Base-by-base conservation (phyloP, 2,113 vertebrate genomes). In the Spilogale gracilis region DNA sequence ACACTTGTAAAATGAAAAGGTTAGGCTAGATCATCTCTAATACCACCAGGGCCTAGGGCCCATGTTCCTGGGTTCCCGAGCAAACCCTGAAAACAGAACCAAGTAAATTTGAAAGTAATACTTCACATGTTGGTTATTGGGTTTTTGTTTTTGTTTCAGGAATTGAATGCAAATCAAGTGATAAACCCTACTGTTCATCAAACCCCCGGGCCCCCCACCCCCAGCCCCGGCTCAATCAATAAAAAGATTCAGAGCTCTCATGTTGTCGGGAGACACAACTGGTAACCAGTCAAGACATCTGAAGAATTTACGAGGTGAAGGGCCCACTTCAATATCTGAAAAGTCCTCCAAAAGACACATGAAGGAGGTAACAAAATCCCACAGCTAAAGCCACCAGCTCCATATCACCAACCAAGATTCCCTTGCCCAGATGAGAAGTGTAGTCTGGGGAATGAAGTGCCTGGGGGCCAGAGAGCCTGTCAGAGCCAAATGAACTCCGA, bases 1-100 rank as follows among this genome's bases (percentile, higher is more conserved):
- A 60, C 6, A 2, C 12, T 4, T 45, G 17, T 38, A 76, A 93
- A 91, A 71, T 84, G 79, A 56, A 83, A 63, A 84, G 6, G 1
- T 56, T 69, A 82, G 32, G 25, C n/a, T 58, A 32, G 74, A 85
- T 85, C 83, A 89, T 27, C 45, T 79, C 27, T 58, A 83, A 97
- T 11, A 45, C 50, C 5, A 3, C 38, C 67, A 71, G 43, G 43
- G 32, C 43, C 23, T 9, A 27, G 38, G 32, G 52, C 18, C 63
- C 52, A 30, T 17, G 45, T n/a, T 78, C 45, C 69, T 86, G 56
- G 43, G 45, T 69, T 92, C 76, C 38, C 71, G 54, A n/a, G 48
- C 25, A 74, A 38, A 89, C 60, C 32, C 50, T 48, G 65, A 81
- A 63, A 86, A 82, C 38, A 94, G 48, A 87, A 82, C 43, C 43